Evolutionary conservation across 2,888 invertebrate species (phyloP).

Genomic region (Protophormia terraenovae): DNA sequence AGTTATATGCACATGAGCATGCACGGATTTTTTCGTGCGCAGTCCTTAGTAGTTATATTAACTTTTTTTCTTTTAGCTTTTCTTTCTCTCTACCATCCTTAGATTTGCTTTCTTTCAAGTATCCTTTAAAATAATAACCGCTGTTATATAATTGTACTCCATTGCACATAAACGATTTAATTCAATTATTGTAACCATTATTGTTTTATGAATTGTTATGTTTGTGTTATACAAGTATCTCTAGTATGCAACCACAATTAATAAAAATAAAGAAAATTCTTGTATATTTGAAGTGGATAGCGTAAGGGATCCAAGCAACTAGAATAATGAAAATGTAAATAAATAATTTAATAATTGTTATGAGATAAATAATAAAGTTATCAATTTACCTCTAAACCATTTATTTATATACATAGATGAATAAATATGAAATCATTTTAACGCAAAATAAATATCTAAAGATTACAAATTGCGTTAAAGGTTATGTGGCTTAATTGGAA

Average conservation of each 20-base stretch:
- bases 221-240: slow-evolving; percentile 17
- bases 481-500: no score
- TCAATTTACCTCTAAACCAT: neutral
- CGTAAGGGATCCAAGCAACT: slow-evolving; percentile 1
- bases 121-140: neutral
- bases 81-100: neutral
- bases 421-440: neutral
- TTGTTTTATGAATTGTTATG: slow-evolving; percentile 2
- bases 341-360: slow-evolving; percentile 46
- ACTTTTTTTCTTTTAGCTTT: no score
- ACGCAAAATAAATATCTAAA: no score
- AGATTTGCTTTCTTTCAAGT: neutral
- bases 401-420: slow-evolving; percentile 21
- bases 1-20: no score
- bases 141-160: neutral
- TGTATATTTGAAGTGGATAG: neutral
- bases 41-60: no score
- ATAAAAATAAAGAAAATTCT: slow-evolving; percentile 1
- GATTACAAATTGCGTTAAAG: no score
- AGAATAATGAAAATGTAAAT: slow-evolving; percentile 24
- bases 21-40: no score
- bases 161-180: slow-evolving; percentile 28
- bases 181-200: slow-evolving; percentile 43
- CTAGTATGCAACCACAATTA: neutral
- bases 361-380: slow-evolving; percentile 3